These are phyloP conservation scores for Lepilemur septentrionalis DNA, from an alignment of 2,797 vertebrate genomes.

Conservation along the genomic window DNA sequence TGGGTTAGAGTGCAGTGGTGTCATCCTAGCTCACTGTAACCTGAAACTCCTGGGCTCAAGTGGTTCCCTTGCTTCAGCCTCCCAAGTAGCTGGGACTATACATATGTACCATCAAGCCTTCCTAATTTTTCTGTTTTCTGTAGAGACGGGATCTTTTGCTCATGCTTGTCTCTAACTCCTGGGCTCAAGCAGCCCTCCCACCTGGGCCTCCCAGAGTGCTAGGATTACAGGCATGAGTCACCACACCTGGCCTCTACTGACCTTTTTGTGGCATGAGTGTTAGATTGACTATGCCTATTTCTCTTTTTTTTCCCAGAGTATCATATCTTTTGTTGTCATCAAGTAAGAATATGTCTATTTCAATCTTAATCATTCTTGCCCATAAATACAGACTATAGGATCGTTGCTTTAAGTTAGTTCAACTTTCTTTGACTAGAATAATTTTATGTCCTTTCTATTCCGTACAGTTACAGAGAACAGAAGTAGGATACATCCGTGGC, in stretches of 20 bases:
- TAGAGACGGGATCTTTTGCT: neutral
- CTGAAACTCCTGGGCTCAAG: neutral
- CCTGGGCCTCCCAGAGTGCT: neutral
- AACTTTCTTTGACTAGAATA: neutral
- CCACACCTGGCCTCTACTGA: neutral
- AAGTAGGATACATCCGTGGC: neutral
- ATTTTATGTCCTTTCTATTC: slow-evolving; percentile 15
- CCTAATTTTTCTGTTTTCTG: neutral
- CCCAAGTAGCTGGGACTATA: neutral
- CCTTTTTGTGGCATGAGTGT: neutral
- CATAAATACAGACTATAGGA: neutral
- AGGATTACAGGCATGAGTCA: neutral
- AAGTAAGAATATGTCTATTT: neutral
- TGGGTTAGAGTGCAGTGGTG: neutral
- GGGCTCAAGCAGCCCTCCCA: neutral
- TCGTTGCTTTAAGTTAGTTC: slow-evolving; percentile 11
- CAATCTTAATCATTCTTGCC: neutral
- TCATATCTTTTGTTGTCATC: neutral
- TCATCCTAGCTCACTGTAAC: neutral
- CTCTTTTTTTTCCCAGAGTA: neutral
- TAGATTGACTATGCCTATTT: neutral
- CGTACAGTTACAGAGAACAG: slow-evolving; percentile 22
- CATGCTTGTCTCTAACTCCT: neutral
- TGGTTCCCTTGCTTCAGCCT: neutral
- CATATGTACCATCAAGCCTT: neutral